Evolutionary conservation across 2,797 vertebrate genomes (phyloP), one percentile per base, ranked within the genome.

Genomic region (Anniella stebbinsi): DNA sequence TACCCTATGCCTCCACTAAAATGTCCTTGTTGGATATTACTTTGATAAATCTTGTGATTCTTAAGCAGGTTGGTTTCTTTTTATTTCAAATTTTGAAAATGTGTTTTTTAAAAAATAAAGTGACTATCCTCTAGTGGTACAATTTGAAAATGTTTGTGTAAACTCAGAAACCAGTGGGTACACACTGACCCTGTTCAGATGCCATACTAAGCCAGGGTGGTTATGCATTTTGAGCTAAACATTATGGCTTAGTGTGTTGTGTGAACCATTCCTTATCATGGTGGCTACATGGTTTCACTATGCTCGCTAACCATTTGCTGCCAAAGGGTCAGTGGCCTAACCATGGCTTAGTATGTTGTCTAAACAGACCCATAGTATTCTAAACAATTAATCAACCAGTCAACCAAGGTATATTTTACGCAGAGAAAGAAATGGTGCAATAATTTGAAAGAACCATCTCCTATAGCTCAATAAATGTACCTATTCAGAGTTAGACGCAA

Each of bases 371-470:
- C 45, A 63, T 63, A 21, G 5, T 8, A 7, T 51, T 3, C 45
- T 41, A 66, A 51, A 66, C 63, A 17, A 18, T 51, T 36, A 72
- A 72, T 33, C 90, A 82, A 13, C 54, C 23, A 82, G 38, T 36
- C 48, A 63, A 48, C 1, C 38, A 33, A 76, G 2, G 36, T 76
- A 18, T 41, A 38, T 91, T 89, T 83, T 3, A 92, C 85, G 88
- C 66, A 72, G 75, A 85, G 95, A 88, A 57, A 23, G 11, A 33
- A 92, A 86, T 92, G 18, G 13, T 36, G 48, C 94, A 91, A 86
- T 91, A 89, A 89, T 92, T 92, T 85, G 77, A 92, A 94, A 70
- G 91, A 97, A 87, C 85, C 92, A 91, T 90, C 9, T 78, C 33
- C 77, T 7, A 0, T 94, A 87, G 90, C 82, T 83, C 93, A 88